phyloP scores from a whole-genome alignment of 2,113 vertebrate genomes.

The Thryonomys swinderianus region DNA sequence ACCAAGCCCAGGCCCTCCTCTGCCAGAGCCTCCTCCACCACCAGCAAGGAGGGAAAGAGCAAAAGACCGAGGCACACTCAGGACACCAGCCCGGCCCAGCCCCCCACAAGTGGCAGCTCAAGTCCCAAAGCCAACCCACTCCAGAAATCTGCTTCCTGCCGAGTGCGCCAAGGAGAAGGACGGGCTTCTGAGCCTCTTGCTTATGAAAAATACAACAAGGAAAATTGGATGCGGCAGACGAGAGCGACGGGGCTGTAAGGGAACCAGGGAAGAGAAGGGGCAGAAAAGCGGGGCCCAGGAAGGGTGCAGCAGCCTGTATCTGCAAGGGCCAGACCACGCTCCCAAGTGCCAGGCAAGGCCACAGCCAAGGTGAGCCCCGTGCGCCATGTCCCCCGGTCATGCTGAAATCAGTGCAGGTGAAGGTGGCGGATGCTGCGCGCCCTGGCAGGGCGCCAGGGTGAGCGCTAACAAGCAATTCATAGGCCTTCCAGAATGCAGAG shows the following conservation, averaged over 20 bases:
- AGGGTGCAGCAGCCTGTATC: not conserved
- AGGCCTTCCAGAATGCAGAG: slow-evolving; percentile 56
- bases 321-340: not conserved
- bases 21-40: not conserved
- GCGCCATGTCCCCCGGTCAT: accelerated
- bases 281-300: not conserved
- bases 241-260: not conserved
- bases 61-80: not conserved
- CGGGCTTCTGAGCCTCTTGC: not conserved
- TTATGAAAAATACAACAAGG: slow-evolving; percentile 73
- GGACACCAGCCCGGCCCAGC: not conserved
- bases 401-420: slow-evolving; percentile 27
- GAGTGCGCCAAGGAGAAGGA: not conserved
- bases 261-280: not conserved
- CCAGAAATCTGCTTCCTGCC: slow-evolving; percentile 28
- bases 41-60: not conserved
- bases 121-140: slow-evolving; percentile 32
- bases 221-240: slow-evolving; percentile 16
- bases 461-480: slow-evolving; percentile 72
- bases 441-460: not conserved
- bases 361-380: accelerated
- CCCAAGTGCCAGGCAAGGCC: not conserved
- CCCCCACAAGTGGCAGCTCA: not conserved
- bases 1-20: accelerated
- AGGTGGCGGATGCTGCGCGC: not conserved